These are phyloP conservation scores for Oceanodroma tethys DNA, from an alignment of 2,113 vertebrate species.

Conservation along the genomic window DNA sequence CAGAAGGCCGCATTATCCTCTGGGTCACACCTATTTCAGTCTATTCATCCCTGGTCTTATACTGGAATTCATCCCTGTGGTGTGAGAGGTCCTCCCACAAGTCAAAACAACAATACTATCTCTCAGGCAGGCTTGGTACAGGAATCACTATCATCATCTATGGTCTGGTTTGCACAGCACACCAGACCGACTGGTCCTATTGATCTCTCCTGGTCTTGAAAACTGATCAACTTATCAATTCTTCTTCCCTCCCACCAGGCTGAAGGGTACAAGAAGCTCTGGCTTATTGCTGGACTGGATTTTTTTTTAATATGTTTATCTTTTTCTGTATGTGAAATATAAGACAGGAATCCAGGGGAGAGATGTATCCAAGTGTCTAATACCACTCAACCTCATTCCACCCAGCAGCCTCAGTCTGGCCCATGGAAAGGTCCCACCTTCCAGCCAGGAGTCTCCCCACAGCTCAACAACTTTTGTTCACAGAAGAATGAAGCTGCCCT, in stretches of 20 bases:
- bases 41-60: conserved; percentile 14
- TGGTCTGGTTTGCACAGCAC: not conserved
- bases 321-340: not conserved
- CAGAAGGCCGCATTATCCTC: conserved; percentile 38
- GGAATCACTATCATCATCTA: not conserved
- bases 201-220: not conserved
- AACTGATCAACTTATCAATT: not conserved
- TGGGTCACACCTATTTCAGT: conserved; percentile 43
- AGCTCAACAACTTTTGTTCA: not conserved
- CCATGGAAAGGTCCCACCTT: not conserved
- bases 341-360: not conserved
- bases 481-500: conserved; percentile 9
- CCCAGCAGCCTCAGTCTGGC: not conserved
- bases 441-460: not conserved
- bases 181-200: not conserved
- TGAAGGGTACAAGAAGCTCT: not conserved
- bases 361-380: not conserved
- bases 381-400: not conserved
- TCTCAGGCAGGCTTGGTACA: not conserved
- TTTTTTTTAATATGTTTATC: not conserved
- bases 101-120: not conserved
- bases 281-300: not conserved
- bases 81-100: not conserved
- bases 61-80: not conserved
- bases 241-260: not conserved